Percentiles rank a stretch among this genome's conserved stretches.
Evolutionary conservation across 2,113 vertebrate species (phyloP).

Genomic region (Azemiops feae): DNA sequence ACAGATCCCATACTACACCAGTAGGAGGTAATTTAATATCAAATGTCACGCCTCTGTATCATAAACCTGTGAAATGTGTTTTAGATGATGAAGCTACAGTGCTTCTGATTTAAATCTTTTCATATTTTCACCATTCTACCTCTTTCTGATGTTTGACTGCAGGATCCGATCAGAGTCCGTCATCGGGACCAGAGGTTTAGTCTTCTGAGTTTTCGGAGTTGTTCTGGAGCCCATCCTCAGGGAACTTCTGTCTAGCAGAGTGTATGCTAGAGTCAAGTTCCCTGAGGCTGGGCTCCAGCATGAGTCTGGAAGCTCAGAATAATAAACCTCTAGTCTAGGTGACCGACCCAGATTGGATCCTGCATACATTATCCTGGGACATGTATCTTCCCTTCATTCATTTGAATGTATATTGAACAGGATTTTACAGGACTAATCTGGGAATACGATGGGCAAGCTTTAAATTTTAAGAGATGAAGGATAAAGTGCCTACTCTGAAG

Average conservation of each 20-base stretch:
- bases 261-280: background rate
- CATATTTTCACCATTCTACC: background rate
- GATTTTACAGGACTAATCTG: background rate
- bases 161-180: background rate
- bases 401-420: background rate
- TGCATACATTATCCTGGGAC: background rate
- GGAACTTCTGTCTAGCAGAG: background rate
- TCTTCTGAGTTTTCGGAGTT: background rate
- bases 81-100: background rate
- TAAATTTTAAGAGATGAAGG: background rate
- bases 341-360: background rate
- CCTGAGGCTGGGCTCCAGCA: background rate
- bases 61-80: background rate
- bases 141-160: background rate
- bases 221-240: background rate
- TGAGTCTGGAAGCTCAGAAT: background rate
- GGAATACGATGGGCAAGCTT: background rate
- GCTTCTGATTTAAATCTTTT: background rate
- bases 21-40: background rate
- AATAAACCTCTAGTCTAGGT: background rate
- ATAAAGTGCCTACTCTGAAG: background rate
- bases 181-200: background rate
- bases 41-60: background rate
- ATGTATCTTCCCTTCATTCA: background rate
- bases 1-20: background rate